These are phyloP conservation scores for Pedetes capensis DNA, from an alignment of 2,113 vertebrate genomes.

Conservation along the genomic window DNA sequence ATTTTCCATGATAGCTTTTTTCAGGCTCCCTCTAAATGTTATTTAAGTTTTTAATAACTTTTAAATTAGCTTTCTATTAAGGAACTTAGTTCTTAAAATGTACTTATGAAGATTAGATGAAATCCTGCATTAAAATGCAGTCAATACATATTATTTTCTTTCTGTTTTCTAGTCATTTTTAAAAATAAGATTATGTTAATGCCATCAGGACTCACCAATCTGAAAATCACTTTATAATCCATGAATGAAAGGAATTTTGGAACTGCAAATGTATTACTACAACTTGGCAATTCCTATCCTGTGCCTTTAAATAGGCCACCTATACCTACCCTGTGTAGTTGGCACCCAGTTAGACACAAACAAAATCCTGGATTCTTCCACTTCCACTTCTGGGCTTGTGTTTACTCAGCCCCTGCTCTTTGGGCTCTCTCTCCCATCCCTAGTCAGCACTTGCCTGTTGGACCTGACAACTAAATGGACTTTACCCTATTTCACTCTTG, in stretches of 20 bases:
- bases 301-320: conserved; percentile 3
- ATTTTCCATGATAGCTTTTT: neutral
- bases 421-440: neutral
- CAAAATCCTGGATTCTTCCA: neutral
- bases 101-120: conserved; percentile 25
- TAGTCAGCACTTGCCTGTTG: neutral
- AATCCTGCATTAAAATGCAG: neutral
- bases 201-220: neutral
- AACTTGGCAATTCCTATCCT: neutral
- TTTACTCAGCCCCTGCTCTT: neutral
- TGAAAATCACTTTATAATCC: conserved; percentile 28
- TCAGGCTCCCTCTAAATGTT: neutral
- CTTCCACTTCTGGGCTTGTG: neutral
- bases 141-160: neutral
- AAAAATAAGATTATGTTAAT: neutral
- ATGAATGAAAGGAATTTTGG: neutral
- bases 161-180: conserved; percentile 24
- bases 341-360: neutral
- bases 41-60: neutral
- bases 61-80: conserved; percentile 36
- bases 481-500: neutral
- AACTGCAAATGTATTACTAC: neutral
- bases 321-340: neutral
- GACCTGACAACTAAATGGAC: neutral
- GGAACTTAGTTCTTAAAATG: conserved; percentile 3